Evolutionary conservation across 2,113 vertebrate species (phyloP).

Genomic region (Sitta europaea): DNA sequence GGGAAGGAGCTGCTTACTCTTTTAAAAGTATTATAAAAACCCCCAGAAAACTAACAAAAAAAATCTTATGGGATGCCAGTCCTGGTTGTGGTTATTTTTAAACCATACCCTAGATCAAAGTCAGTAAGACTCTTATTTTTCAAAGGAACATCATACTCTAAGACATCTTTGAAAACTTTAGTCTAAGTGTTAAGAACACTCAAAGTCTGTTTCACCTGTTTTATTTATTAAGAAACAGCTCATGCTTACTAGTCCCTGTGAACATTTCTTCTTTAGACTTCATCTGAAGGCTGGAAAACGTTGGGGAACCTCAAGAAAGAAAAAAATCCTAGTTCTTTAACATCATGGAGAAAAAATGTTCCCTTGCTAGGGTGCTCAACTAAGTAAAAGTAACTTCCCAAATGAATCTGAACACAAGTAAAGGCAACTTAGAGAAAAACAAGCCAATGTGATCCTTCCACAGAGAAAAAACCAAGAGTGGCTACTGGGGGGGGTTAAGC

Average conservation of each 20-base stretch:
- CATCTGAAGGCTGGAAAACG: not conserved
- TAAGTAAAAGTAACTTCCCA: not conserved
- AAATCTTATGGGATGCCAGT: not conserved
- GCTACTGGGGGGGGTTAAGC: not conserved
- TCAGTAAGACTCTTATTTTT: not conserved
- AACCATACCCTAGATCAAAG: constrained; percentile 29
- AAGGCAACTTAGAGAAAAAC: not conserved
- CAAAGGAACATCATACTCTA: constrained; percentile 18
- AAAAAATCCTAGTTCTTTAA: not conserved
- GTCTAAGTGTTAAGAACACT: constrained; percentile 4
- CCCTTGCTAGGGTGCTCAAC: not conserved
- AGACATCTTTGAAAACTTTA: constrained; percentile 27
- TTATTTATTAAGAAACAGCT: constrained; percentile 36
- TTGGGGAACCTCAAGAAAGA: not conserved
- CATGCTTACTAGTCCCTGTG: not conserved
- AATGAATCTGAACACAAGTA: not conserved
- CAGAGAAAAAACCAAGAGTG: not conserved
- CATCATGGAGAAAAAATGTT: not conserved
- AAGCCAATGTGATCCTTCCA: not conserved
- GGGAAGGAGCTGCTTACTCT: not conserved
- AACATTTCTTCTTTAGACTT: not conserved
- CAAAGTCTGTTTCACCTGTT: constrained; percentile 28
- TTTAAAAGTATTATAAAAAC: not conserved
- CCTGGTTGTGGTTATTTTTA: constrained; percentile 20
- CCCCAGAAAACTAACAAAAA: not conserved